Percentiles rank a stretch among this genome's conserved stretches.
phyloP scores from a whole-genome alignment of 92 coral and sea anemone species.

The Montipora capitata region DNA sequence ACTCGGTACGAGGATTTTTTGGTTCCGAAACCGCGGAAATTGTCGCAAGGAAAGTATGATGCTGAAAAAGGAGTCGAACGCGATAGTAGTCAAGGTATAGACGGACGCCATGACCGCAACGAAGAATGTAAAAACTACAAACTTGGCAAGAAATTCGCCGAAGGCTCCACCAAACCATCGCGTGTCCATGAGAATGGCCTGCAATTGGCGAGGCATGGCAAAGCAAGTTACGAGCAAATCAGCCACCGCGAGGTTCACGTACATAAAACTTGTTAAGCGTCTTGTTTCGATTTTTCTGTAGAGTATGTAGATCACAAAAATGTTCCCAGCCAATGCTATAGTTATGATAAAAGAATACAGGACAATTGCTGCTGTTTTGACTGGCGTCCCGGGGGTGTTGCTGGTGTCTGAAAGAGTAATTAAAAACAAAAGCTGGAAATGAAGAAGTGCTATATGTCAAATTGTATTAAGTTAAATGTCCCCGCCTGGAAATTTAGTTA shows the following conservation, averaged over 20 bases:
- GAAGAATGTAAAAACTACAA: neutral
- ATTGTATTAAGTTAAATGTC: no score
- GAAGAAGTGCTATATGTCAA: no score
- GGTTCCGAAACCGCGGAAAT: slow-evolving; percentile 26
- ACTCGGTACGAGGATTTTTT: neutral
- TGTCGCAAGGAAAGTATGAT: neutral
- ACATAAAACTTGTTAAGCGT: slow-evolving; percentile 43
- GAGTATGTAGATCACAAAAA: slow-evolving; percentile 27
- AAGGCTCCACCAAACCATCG: slow-evolving; percentile 19
- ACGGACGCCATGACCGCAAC: slow-evolving; percentile 26
- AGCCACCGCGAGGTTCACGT: slow-evolving; percentile 43
- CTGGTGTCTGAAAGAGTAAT: neutral
- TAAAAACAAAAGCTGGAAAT: no score
- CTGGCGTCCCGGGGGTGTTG: neutral
- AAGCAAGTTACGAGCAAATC: slow-evolving; percentile 26
- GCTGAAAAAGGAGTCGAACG: slow-evolving; percentile 23
- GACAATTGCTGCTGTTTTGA: neutral
- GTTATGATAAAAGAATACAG: neutral
- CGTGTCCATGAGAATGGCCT: neutral
- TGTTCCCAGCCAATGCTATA: slow-evolving; percentile 15
- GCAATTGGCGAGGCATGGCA: slow-evolving; percentile 21
- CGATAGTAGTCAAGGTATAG: slow-evolving; percentile 7
- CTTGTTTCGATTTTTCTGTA: slow-evolving; percentile 14
- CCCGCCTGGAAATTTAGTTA: no score
- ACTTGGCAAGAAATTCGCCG: slow-evolving; percentile 27